phyloP scores from a whole-genome alignment of 2,888 invertebrate species.

The Heliconius hortense region DNA sequence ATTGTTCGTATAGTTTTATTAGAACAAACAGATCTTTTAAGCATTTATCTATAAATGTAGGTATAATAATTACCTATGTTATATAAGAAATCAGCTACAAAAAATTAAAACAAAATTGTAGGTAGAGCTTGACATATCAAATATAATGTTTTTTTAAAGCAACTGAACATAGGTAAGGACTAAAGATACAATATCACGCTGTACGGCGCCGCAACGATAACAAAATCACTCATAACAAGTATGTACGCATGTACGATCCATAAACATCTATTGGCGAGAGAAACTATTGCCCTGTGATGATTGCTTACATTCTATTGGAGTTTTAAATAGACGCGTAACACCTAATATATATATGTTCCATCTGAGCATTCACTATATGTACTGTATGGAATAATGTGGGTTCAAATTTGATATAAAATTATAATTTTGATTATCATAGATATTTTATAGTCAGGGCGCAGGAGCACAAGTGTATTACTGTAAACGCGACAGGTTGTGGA shows the following conservation, averaged over 20 bases:
- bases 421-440: too few relatives aligned
- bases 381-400: not conserved
- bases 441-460: too few relatives aligned
- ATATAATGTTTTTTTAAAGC: too few relatives aligned
- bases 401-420: not conserved
- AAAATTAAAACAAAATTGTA: too few relatives aligned
- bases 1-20: not conserved
- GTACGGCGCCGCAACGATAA: constrained; percentile 20
- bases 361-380: not conserved
- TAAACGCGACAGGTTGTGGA: too few relatives aligned
- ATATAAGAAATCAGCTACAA: too few relatives aligned
- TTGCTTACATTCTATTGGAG: constrained; percentile 16
- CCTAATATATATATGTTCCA: not conserved
- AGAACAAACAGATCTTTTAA: too few relatives aligned
- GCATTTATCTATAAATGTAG: too few relatives aligned
- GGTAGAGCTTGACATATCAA: too few relatives aligned
- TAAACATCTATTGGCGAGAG: constrained; percentile 31
- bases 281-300: constrained; percentile 26
- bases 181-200: not conserved
- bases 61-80: too few relatives aligned
- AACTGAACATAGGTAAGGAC: too few relatives aligned
- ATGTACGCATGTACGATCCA: constrained; percentile 8
- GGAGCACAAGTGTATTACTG: too few relatives aligned
- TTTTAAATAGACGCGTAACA: not conserved
- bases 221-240: constrained; percentile 6